phyloP scores from a whole-genome alignment of 2,113 vertebrate genomes.

The Cyprinus carpio region DNA sequence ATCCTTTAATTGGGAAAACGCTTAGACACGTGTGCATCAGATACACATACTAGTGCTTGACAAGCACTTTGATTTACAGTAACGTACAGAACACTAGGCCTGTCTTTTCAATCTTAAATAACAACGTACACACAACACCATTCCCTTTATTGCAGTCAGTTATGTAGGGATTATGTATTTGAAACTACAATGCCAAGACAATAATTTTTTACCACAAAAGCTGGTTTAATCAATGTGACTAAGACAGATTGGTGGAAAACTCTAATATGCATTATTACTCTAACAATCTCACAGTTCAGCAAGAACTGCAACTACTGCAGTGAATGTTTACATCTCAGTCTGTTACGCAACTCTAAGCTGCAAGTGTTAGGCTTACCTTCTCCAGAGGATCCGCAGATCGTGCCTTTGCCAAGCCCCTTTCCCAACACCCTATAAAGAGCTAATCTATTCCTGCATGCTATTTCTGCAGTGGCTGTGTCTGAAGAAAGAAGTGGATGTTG shows the following conservation, averaged over 20 bases:
- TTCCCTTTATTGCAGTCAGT: background rate
- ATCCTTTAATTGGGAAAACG: slow-evolving; percentile 24
- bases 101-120: background rate
- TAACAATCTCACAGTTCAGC: background rate
- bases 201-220: background rate
- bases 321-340: slow-evolving; percentile 25
- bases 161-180: background rate
- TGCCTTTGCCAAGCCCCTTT: slow-evolving; percentile 6
- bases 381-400: background rate
- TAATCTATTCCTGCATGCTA: background rate
- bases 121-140: background rate
- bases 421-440: slow-evolving; percentile 18
- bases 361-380: slow-evolving; percentile 27
- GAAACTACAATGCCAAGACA: background rate
- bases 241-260: background rate
- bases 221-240: background rate
- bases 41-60: background rate
- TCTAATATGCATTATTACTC: background rate
- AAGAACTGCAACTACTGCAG: background rate
- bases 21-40: background rate
- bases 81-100: background rate
- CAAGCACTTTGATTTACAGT: background rate
- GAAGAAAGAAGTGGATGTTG: slow-evolving; percentile 38
- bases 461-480: background rate
- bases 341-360: slow-evolving; percentile 25